A percentile compares a stretch with the other conserved stretches of the same genome.
These are phyloP conservation scores for Bilobella aurantiaca DNA, from an alignment of 1,140 invertebrate species.

Conservation along the genomic window DNA sequence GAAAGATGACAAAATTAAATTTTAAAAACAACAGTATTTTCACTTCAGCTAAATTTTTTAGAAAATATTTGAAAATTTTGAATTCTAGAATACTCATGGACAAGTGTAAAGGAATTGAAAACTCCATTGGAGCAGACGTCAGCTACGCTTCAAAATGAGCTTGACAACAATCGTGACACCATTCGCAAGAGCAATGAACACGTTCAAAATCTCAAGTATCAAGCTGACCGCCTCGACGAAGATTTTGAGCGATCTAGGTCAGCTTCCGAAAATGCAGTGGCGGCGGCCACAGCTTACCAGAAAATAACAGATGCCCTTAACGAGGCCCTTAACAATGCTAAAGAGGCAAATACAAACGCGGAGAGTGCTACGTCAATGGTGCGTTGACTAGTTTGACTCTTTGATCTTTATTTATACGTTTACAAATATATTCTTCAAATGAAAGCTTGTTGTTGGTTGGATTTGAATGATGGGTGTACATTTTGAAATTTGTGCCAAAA, in stretches of 20 bases:
- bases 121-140: slow-evolving; percentile 13
- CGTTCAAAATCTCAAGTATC: slow-evolving; percentile 15
- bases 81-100: not conserved
- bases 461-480: no score
- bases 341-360: slow-evolving; percentile 53
- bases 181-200: slow-evolving; percentile 20
- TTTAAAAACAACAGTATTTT: no score
- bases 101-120: slow-evolving; percentile 21
- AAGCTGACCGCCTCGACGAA: slow-evolving; percentile 37
- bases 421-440: no score
- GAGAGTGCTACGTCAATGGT: slow-evolving; percentile 53
- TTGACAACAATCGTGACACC: slow-evolving; percentile 30
- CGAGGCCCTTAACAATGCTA: slow-evolving; percentile 50
- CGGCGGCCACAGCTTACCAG: slow-evolving; percentile 74
- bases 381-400: no score
- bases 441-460: no score
- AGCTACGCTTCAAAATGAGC: slow-evolving; percentile 22
- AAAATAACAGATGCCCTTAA: slow-evolving; percentile 70
- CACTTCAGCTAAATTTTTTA: no score
- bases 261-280: slow-evolving; percentile 58
- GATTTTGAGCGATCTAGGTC: slow-evolving; percentile 49
- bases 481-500: no score
- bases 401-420: no score
- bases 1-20: no score
- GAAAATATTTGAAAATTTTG: no score